Evolutionary conservation across 1,140 invertebrate genomes (phyloP).

Genomic region (Formica selysi): DNA sequence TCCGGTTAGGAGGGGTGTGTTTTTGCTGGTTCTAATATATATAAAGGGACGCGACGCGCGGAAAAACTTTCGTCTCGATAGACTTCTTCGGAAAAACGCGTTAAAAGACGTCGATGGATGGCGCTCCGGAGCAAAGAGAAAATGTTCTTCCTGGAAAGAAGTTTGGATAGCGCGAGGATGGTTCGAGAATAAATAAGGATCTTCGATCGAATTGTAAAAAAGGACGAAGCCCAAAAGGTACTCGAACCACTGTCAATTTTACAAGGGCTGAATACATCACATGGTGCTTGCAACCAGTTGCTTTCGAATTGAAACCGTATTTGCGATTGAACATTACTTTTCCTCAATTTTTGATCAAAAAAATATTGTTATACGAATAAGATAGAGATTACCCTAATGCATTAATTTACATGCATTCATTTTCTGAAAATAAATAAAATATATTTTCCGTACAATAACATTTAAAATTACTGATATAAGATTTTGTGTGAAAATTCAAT

Average conservation of each 20-base stretch:
- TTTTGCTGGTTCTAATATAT: constrained; percentile 77
- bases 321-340: constrained; percentile 10
- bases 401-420: neutral
- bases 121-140: constrained; percentile 25
- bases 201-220: constrained; percentile 29
- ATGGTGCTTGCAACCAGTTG: constrained; percentile 17
- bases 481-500: neutral
- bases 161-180: neutral
- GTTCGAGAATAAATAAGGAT: constrained; percentile 48
- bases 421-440: neutral
- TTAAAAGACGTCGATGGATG: constrained; percentile 31
- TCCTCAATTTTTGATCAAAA: neutral
- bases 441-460: neutral
- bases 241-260: constrained; percentile 40
- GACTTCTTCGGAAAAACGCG: constrained; percentile 68
- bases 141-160: constrained; percentile 57
- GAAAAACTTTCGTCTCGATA: constrained; percentile 69
- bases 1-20: constrained; percentile 60
- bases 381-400: neutral
- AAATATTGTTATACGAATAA: neutral
- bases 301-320: constrained; percentile 27
- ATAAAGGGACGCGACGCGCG: constrained; percentile 55
- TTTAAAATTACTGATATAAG: constrained; percentile 15
- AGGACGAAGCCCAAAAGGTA: constrained; percentile 28
- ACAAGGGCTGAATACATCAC: constrained; percentile 20